phyloP scores from a whole-genome alignment of 2,888 invertebrate genomes.

The Merodon equestris region DNA sequence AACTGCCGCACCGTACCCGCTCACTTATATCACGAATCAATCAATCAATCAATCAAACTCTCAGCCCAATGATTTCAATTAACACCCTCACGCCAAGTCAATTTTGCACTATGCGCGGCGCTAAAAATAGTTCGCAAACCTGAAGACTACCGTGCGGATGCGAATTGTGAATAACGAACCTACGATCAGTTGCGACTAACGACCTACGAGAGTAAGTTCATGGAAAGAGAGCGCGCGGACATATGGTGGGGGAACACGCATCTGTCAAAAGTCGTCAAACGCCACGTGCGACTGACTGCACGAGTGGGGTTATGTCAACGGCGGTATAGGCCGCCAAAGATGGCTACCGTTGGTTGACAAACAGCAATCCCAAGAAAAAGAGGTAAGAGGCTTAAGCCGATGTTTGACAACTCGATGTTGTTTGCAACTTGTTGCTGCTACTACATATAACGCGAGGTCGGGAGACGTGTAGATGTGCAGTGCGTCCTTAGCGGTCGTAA shows the following conservation, averaged over 20 bases:
- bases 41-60: constrained; percentile 58
- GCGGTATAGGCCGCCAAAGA: constrained; percentile 29
- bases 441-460: constrained; percentile 26
- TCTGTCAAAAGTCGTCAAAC: constrained; percentile 64
- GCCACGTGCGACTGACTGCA: constrained; percentile 43
- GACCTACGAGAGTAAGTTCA: neutral
- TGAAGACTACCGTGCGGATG: neutral
- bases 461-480: constrained; percentile 52
- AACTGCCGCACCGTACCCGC: no score
- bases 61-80: constrained; percentile 55
- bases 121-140: constrained; percentile 16
- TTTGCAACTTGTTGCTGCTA: constrained; percentile 59
- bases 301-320: constrained; percentile 33
- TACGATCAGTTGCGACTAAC: neutral
- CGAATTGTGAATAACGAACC: neutral
- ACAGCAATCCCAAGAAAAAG: constrained; percentile 2
- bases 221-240: no score
- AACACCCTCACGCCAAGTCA: constrained; percentile 50
- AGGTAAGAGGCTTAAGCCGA: constrained; percentile 50
- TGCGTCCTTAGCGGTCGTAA: constrained; percentile 62
- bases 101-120: constrained; percentile 20
- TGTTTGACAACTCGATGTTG: constrained; percentile 51
- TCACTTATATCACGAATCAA: constrained; percentile 41
- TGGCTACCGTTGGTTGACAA: constrained; percentile 14
- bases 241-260: neutral